These are phyloP conservation scores for Tipula unca DNA, from an alignment of 2,888 invertebrate genomes.

Conservation along the genomic window DNA sequence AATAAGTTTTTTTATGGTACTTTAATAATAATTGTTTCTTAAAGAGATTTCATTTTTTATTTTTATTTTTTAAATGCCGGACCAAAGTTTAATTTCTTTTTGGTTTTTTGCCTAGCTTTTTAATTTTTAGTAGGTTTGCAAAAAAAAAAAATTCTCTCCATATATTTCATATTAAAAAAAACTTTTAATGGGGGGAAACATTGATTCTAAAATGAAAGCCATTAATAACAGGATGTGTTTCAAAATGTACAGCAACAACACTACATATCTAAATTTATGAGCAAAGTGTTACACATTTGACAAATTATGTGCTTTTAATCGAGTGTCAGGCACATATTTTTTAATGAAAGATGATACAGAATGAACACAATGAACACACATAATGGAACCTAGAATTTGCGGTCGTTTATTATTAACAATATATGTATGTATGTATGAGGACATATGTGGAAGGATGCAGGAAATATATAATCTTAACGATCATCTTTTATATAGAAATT, in stretches of 20 bases:
- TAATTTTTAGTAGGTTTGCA: neutral
- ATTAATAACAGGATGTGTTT: neutral
- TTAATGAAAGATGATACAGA: neutral
- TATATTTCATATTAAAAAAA: neutral
- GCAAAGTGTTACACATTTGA: neutral
- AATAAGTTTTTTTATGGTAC: neutral
- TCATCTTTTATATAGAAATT: too few relatives aligned
- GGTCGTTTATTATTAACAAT: neutral
- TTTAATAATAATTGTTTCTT: neutral
- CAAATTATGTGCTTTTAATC: neutral
- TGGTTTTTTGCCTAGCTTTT: neutral
- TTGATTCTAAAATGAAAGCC: neutral
- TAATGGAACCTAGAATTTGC: neutral
- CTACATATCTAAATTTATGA: too few relatives aligned
- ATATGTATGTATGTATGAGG: too few relatives aligned
- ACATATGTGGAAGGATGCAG: neutral
- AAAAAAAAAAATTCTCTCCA: neutral
- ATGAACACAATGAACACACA: neutral
- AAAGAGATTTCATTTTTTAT: neutral
- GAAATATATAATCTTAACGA: neutral
- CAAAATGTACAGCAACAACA: neutral
- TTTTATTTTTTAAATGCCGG: neutral
- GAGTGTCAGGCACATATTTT: neutral
- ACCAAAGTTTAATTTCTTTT: neutral
- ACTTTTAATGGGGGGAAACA: neutral